Base-by-base conservation (phyloP, 2,113 vertebrate species). In the Zapus hudsonius region DNA sequence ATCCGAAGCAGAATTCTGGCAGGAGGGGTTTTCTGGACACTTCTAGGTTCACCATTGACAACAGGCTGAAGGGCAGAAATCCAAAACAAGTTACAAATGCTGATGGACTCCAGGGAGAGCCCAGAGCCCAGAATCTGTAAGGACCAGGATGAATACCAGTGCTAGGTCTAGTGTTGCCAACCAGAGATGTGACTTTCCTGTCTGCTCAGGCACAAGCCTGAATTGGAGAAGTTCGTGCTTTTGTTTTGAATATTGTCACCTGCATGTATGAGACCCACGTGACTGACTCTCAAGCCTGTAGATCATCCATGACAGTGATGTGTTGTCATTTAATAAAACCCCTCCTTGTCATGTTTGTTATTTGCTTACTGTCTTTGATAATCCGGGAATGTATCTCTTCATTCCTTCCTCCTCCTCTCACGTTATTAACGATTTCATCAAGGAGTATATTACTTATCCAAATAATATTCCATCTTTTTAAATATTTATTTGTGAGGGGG, bases 311-410 rank as follows among this genome's bases (percentile, higher is more conserved):
- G 70, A 44, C 23, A 38, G 8, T 74, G 29, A 55, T 75, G 57
- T 63, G 22, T n/a, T 42, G 38, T 67, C 44, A 47, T 67, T 47
- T 79, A 95, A 93, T 87, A 87, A 84, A 93, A 70, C 42, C 52
- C 36, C 84, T 55, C 23, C 61, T 4, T 64, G 25, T 23, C 31
- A 3, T 13, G 83, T 91, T 59, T 89, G 70, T 79, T 70, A 59
- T 89, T 82, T 78, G 61, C 74, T 95, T 86, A 89, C 42, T 23
- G 20, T 78, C 69, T 59, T 1, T 11, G 64, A 25, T 38, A 84
- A 59, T 59, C 33, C 36, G 84, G 82, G 73, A 93, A 52, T 78
- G 59, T 92, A 10, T 84, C 63, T 82, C 44, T 85, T 88, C 16
- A 40, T 79, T 31, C 8, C 64, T 93, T 38, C 5, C 52, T 13